Conservation (phyloP, 37 sponge, comb jelly and placozoan genomes). For the Tethya wilhelma region DNA sequence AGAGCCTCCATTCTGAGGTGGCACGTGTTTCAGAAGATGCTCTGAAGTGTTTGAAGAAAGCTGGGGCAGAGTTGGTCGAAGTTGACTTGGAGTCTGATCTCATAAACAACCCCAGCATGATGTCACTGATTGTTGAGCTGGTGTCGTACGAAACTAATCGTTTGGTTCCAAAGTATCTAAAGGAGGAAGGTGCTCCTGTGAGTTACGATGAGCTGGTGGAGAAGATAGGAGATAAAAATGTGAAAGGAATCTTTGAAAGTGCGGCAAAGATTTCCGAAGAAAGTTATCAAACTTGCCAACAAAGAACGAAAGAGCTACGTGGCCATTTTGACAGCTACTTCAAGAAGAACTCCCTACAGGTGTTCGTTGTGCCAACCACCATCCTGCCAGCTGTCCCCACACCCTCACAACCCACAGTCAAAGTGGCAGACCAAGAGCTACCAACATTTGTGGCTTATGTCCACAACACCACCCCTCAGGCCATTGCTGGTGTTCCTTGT, state of each 20-base stretch:
- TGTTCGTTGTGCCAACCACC: conserved; percentile 25
- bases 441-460: conserved; percentile 15
- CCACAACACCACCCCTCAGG: conserved; percentile 18
- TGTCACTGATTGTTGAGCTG: not conserved
- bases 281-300: not conserved
- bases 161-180: conserved; percentile 18
- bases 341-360: not conserved
- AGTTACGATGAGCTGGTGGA: conserved; percentile 16
- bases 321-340: conserved; percentile 1
- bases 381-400: conserved; percentile 19
- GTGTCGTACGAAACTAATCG: conserved; percentile 33
- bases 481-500: conserved; percentile 36
- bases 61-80: conserved; percentile 23
- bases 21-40: conserved; percentile 20
- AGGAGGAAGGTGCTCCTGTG: conserved; percentile 31
- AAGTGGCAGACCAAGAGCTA: conserved; percentile 8
- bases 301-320: not conserved
- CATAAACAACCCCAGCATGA: too few species aligned
- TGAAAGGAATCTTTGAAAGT: not conserved
- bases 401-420: not conserved
- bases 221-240: conserved; percentile 7
- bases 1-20: conserved; percentile 16
- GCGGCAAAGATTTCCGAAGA: conserved; percentile 6
- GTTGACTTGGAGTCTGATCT: not conserved
- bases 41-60: conserved; percentile 11